Base-by-base conservation (phyloP, 2,113 vertebrate genomes). In the Aphyosemion australe region DNA sequence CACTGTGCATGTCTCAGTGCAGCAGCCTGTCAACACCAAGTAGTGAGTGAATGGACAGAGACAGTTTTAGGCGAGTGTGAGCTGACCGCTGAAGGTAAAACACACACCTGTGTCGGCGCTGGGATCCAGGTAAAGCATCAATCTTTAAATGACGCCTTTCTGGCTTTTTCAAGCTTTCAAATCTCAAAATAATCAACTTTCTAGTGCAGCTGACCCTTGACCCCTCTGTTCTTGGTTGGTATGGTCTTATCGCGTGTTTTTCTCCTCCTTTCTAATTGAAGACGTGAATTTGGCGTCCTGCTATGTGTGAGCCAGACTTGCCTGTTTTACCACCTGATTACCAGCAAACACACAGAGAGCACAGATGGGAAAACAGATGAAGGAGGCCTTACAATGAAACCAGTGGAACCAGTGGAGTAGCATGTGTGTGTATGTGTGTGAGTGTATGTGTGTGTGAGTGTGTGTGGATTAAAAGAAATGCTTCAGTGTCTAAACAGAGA, bases 391-490 rank as follows among this genome's bases (percentile, higher is more conserved):
- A 67, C 48, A 83, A 39, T 74, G 78, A 74, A 89, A 90, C 87
- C 70, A 88, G 87, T 78, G 83, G 74, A 87, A 87, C 86, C 82
- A 82, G 87, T 80, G 69, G 75, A 81, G 87, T 87, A 65, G 80
- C 80, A 65, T 79, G 2, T 72, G 47, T 62, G 2, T 72, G 47
- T 48, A n/a, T 19, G n/a, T n/a, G 21, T 26, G 21, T 26, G 21
- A 8, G 46, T 9, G 8, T 48, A 8, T 70, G 64, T 62, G 2
- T 72, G 47, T 42, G 41, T 60, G 58, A 68, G 39, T 49, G 59
- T 62, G 54, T 58, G 47, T 74, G 78, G 80, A 76, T 84, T 48
- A 21, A 48, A 66, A 79, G 70, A 76, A 84, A 79, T 61, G 58
- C 45, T 67, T 67, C 57, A 74, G 19, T 67, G 56, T 61, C 49